Evolutionary conservation across 2,888 invertebrate genomes (phyloP).

Genomic region (Heteropelma amictum): DNA sequence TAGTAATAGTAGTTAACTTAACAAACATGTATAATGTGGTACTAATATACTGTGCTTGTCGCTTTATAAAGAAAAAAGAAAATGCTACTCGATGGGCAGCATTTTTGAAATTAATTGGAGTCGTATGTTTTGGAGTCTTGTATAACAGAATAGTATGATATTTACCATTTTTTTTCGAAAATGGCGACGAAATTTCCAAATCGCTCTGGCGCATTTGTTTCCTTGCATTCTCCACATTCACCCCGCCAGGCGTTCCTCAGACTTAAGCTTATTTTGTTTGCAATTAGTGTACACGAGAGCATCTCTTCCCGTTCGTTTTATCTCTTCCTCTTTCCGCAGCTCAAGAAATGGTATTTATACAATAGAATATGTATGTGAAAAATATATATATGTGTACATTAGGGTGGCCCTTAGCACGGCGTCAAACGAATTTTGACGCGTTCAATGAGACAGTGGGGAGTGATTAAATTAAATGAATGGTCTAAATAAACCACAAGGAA

Average conservation of each 20-base stretch:
- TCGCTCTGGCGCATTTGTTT: no score
- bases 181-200: slow-evolving; percentile 27
- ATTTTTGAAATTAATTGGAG: background rate
- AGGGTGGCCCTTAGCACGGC: no score
- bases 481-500: no score
- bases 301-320: background rate
- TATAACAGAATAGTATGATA: background rate
- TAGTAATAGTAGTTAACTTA: no score
- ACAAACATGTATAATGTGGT: no score
- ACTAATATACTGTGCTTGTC: no score
- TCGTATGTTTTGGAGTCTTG: background rate
- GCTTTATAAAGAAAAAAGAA: no score
- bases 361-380: background rate
- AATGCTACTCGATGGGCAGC: no score
- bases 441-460: no score
- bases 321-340: background rate
- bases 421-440: no score
- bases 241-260: slow-evolving; percentile 34
- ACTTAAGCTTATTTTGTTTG: slow-evolving; percentile 61
- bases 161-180: background rate
- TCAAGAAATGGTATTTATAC: slow-evolving; percentile 6
- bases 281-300: slow-evolving; percentile 58
- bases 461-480: no score
- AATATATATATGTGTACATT: background rate
- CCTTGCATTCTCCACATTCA: no score